Evolutionary conservation across 2,113 vertebrate species (phyloP).

Genomic region (Eclectus roratus): DNA sequence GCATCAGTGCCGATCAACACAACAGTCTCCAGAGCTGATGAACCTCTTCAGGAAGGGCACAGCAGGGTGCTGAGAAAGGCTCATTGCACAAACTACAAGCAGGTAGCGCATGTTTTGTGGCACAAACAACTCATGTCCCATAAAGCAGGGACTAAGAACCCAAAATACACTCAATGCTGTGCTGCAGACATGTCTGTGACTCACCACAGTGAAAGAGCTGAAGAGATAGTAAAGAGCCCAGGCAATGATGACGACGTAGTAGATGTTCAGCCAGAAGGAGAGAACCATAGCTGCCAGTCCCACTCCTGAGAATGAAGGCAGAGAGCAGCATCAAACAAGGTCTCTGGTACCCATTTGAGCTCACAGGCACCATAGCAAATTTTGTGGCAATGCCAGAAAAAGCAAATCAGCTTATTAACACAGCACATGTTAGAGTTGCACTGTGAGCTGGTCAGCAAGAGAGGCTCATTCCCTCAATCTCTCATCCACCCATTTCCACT

Average conservation of each 20-base stretch:
- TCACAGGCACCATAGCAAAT: fast-evolving
- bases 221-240: slow-evolving; percentile 93
- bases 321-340: background rate
- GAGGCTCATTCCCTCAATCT: background rate
- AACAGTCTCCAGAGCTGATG: background rate
- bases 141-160: background rate
- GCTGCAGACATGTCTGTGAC: background rate
- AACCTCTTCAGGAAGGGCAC: background rate
- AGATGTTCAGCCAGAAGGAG: slow-evolving; percentile 92
- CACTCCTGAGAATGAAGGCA: slow-evolving; percentile 73
- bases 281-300: slow-evolving; percentile 86
- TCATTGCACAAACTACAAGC: background rate
- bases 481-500: background rate
- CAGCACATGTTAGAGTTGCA: fast-evolving
- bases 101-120: background rate
- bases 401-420: background rate
- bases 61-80: background rate
- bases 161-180: background rate
- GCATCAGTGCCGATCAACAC: background rate
- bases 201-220: slow-evolving; percentile 84
- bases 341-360: background rate
- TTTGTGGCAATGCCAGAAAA: background rate
- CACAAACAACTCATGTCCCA: background rate
- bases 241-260: slow-evolving; percentile 91
- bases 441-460: background rate